These are phyloP conservation scores for Pseudopipra pipra DNA, from an alignment of 2,113 vertebrate species.

Conservation along the genomic window DNA sequence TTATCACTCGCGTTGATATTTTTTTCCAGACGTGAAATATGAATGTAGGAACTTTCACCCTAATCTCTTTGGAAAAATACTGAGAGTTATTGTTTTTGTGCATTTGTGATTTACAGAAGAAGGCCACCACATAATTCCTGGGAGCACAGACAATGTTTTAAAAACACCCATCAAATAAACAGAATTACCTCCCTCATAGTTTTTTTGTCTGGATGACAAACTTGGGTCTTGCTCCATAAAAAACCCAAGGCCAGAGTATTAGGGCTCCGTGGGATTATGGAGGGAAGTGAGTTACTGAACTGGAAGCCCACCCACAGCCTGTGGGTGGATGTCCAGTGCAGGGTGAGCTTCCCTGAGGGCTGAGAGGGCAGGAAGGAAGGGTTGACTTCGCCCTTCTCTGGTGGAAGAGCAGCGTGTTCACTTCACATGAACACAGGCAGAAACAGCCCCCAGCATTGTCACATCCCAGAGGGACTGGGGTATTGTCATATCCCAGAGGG, in stretches of 20 bases:
- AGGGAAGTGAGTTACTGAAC: neutral
- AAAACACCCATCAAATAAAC: constrained; percentile 23
- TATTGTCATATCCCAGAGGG: neutral
- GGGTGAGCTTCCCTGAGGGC: neutral
- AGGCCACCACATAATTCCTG: neutral
- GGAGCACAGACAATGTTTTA: neutral
- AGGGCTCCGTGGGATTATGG: neutral
- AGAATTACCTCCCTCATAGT: neutral
- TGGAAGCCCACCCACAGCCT: constrained; percentile 32
- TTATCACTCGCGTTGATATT: constrained; percentile 60
- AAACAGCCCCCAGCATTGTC: neutral
- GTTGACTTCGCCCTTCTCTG: neutral
- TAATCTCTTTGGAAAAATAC: constrained; percentile 35
- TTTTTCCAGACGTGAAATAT: constrained; percentile 56
- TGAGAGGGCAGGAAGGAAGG: rapidly evolving
- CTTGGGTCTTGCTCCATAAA: neutral
- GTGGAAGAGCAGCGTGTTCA: neutral
- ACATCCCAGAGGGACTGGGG: neutral
- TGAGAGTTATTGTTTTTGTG: neutral
- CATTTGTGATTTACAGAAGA: constrained; percentile 45
- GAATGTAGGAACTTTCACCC: constrained; percentile 48
- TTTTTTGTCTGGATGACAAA: neutral
- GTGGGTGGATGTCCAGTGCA: neutral
- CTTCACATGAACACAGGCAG: neutral
- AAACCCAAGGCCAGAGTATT: neutral